Base-by-base conservation (phyloP, 2,888 invertebrate genomes). In the Sesia bembeciformis region DNA sequence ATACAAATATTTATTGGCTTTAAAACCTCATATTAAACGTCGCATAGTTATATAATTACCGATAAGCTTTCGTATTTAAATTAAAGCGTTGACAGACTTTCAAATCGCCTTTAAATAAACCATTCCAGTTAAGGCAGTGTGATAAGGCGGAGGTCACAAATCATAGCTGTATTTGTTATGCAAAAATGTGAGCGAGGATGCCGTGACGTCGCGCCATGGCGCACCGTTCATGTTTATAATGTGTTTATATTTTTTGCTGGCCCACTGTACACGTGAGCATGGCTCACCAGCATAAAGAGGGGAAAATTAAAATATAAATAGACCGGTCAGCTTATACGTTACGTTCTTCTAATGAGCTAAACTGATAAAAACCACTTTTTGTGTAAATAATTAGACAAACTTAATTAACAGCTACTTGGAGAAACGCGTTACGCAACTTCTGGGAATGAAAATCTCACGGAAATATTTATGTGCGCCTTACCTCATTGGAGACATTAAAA, bases 401-500 rank as follows among this genome's bases (percentile, higher is more conserved):
- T 64, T 76, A 78, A 78, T 76, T 78, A 78, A 72, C 70, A 61
- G 62, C 64, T 63, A 68, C 63, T 68, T 70, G 61, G 58, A 56
- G 58, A 55, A 68, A 62, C 65, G 62, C 68, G 64, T 77, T 77
- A 73, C 72, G 69, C 70, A 75, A 78, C 74, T 82, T 74, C 72
- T 71, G 38, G 69, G 69, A 77, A 80, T 79, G 73, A 74, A 78
- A 85, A 87, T 84, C 81, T 80, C 72, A 67, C 68, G 74, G 76
- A 72, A 73, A 77, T 82, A 81, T 84, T 85, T 84, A 85, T 78
- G 80, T 69, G 60, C 66, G 73, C 78, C 68, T 76, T 82, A 82
- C 83, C 78, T 84, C 85, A 86, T 87, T 86, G 81, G 81, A 76
- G 78, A 80, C 86, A 85, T 86, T 87, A 84, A 87, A 87, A 89